Evolutionary conservation across 1,140 invertebrate genomes (phyloP), one percentile per base, ranked within the genome.

Genomic region (Leptoteleia sp.): DNA sequence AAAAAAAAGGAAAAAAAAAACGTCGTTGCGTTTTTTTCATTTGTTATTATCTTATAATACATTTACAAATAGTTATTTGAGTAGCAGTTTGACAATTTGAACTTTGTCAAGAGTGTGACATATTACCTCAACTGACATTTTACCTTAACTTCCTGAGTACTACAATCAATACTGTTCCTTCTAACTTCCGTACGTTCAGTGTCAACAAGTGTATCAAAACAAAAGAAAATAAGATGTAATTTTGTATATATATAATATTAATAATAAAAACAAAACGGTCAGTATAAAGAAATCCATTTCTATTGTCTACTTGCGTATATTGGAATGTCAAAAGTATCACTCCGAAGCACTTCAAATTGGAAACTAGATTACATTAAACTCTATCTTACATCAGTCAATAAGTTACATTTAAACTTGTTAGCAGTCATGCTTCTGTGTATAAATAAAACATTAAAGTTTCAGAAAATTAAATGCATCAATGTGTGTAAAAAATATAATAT

Each of bases 321-420:
- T 27, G 50, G 64, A 68, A 68, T 68, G 64, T 68, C 38, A 45
- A 55, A 43, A 52, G 4, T 55, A 55, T 67, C 64, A 68, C 33
- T 40, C 33, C 50, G 52, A 68, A 68, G 64, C 64, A 68, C 50
- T 68, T 57, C 19, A 55, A 55, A 68, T 11, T 54, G 4, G 29
- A 52, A 52, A 13, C 4, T 27, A 13, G 1, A 13, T 19, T 11
- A 29, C 8, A 29, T 25, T 13, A 19, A 15, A 35, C 31, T 40
- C 47, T 0, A 6, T 54, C 8, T 8, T 25, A 54, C 37, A 45
- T 64, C 50, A 57, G 48, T 64, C 70, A 55, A 54, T 52, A 45
- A 42, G 29, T 31, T 16, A 12, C 16, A 19, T 45, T 16, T 25
- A 15, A 9, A 22, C 38, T 55, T 54, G 1, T 3, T 16, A 59